phyloP scores from a whole-genome alignment of 2,888 invertebrate genomes.

The Mythimna vitellina region DNA sequence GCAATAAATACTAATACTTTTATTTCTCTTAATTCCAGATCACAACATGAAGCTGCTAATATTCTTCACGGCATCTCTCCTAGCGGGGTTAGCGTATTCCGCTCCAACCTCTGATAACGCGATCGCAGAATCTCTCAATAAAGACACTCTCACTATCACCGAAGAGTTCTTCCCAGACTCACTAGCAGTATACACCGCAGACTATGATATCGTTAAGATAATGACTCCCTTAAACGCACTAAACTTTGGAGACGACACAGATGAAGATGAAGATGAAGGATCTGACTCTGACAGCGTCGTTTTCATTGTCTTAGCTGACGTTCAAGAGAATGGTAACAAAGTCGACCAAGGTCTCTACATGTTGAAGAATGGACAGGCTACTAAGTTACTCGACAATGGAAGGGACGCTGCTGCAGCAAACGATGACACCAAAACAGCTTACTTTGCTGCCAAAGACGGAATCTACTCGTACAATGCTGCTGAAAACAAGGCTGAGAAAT shows the following conservation, averaged over 20 bases:
- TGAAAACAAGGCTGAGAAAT: slow-evolving; percentile 72
- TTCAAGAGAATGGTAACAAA: slow-evolving; percentile 57
- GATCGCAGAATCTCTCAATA: slow-evolving; percentile 18
- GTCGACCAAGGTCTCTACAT: slow-evolving; percentile 71
- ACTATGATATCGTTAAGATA: slow-evolving; percentile 72
- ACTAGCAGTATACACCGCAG: slow-evolving; percentile 64
- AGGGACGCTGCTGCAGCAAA: slow-evolving; percentile 70
- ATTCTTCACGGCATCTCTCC: slow-evolving; percentile 60
- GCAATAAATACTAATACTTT: not conserved
- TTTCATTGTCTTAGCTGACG: slow-evolving; percentile 73
- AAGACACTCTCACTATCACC: slow-evolving; percentile 59
- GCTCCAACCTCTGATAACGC: slow-evolving; percentile 61
- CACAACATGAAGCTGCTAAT: slow-evolving; percentile 59
- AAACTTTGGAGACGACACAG: slow-evolving; percentile 65
- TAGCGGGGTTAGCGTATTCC: slow-evolving; percentile 62
- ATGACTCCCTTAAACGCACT: slow-evolving; percentile 70
- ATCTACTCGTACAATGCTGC: slow-evolving; percentile 71
- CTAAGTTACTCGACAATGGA: slow-evolving; percentile 72
- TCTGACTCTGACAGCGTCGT: slow-evolving; percentile 25
- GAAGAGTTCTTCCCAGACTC: slow-evolving; percentile 65
- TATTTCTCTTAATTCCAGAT: slow-evolving; percentile 50
- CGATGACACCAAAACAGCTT: slow-evolving; percentile 69
- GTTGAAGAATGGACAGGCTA: slow-evolving; percentile 62
- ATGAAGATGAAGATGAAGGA: slow-evolving; percentile 43
- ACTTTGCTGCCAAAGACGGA: slow-evolving; percentile 76